Evolutionary conservation across 2,797 vertebrate genomes (phyloP).

Genomic region (Miichthys miiuy): DNA sequence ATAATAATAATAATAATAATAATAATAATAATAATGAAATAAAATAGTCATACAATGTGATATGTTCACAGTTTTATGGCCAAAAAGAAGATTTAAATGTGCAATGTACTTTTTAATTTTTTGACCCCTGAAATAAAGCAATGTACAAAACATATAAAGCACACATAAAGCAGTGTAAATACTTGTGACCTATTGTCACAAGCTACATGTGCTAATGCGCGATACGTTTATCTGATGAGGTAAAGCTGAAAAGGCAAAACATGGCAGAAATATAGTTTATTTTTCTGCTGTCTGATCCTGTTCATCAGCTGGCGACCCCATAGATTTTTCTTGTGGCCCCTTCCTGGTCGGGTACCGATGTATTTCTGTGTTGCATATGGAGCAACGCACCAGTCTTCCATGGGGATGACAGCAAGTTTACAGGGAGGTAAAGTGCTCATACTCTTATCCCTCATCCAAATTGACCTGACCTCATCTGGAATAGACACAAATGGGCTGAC

Average conservation of each 20-base stretch:
- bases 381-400: constrained; percentile 83
- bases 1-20: too few relatives aligned
- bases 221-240: neutral
- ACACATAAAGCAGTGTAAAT: neutral
- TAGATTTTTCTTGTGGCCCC: neutral
- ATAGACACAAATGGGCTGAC: neutral
- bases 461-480: constrained; percentile 6
- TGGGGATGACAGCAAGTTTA: constrained; percentile 77
- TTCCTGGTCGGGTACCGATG: neutral
- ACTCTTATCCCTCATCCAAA: constrained; percentile 68
- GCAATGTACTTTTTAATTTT: neutral
- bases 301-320: neutral
- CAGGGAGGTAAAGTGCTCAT: constrained; percentile 71
- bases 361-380: constrained; percentile 77
- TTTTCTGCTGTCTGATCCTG: neutral
- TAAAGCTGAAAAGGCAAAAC: neutral
- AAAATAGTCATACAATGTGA: neutral
- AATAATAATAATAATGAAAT: constrained; percentile 27
- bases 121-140: neutral
- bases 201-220: neutral
- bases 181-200: neutral
- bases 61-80: constrained; percentile 72
- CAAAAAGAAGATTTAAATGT: neutral
- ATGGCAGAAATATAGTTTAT: neutral
- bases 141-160: neutral